These are phyloP conservation scores for Crambe crambe DNA, from an alignment of 37 sponge, comb jelly and placozoan species.

Conservation along the genomic window DNA sequence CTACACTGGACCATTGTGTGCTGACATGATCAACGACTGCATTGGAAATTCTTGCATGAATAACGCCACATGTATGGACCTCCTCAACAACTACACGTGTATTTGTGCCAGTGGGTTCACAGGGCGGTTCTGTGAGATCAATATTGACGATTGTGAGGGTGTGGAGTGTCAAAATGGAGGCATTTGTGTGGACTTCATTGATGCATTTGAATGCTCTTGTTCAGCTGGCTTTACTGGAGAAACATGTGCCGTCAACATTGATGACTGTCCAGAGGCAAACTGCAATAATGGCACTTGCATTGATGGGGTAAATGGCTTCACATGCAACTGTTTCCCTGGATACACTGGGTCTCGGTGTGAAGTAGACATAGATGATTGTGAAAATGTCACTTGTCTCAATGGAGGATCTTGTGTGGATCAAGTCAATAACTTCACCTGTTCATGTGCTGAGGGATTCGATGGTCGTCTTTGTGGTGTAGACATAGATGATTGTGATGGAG, in stretches of 20 bases:
- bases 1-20: constrained; percentile 59
- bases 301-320: not conserved
- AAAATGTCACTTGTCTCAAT: constrained; percentile 36
- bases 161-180: constrained; percentile 39
- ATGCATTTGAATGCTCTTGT: constrained; percentile 26
- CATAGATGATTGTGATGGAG: constrained; percentile 37
- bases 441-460: constrained; percentile 49
- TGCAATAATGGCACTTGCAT: constrained; percentile 42
- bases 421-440: constrained; percentile 41
- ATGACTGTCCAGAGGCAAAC: constrained; percentile 17
- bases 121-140: constrained; percentile 42
- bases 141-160: constrained; percentile 31
- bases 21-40: constrained; percentile 55
- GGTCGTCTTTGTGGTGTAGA: constrained; percentile 35
- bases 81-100: constrained; percentile 42
- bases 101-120: constrained; percentile 28
- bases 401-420: constrained; percentile 32
- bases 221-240: constrained; percentile 20
- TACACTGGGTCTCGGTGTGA: constrained; percentile 57
- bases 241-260: constrained; percentile 35
- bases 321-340: constrained; percentile 39
- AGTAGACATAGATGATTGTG: constrained; percentile 1
- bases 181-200: constrained; percentile 21
- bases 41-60: constrained; percentile 12
- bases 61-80: constrained; percentile 33